Base-by-base conservation (phyloP, 2,113 vertebrate species). In the Rhinoderma darwinii region DNA sequence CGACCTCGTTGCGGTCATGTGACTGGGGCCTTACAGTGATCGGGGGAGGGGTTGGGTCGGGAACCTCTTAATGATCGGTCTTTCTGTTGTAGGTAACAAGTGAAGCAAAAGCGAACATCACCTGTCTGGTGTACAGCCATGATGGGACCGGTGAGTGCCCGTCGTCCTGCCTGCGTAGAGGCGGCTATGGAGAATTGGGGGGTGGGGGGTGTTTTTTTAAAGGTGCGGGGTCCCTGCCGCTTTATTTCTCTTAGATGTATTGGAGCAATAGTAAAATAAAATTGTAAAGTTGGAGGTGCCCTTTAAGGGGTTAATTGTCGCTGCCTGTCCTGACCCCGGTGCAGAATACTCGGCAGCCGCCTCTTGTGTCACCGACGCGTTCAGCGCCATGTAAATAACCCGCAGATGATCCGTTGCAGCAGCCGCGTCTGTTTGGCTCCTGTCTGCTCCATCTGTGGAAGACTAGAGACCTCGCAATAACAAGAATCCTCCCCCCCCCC, bases 21-120 rank as follows among this genome's bases (percentile, higher is more conserved):
- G n/a, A n/a, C n/a, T n/a, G n/a, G n/a, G n/a, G n/a, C n/a, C n/a
- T n/a, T n/a, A n/a, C n/a, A n/a, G n/a, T n/a, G n/a, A n/a, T n/a
- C n/a, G n/a, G n/a, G n/a, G 32, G 9, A 70, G 66, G 32, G 66
- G 68, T n/a, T n/a, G 68, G 35, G 37, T 20, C 68, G 41, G 68
- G 35, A 72, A 25, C 18, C 32, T 5, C 35, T 41, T 2, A 39
- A 11, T 51, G 17, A 22, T 35, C 8, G 0, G 63, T 76, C 12
- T 59, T 32, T 84, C 15, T 91, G 79, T 84, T 90, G 86, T 90
- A 95, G 95, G 93, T 95, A 77, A 96, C 95, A 94, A 99, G 97
- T 22, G 97, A 99, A 90, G 97, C 96, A 89, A 99, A 99, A 94
- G 97, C 97, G 88, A 99, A 97, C 94, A 98, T 99, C 91, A 99